A percentile compares a stretch with the other conserved stretches of the same genome.
Conservation (phyloP, 2,888 invertebrate species). For the Nesidiocoris tenuis region DNA sequence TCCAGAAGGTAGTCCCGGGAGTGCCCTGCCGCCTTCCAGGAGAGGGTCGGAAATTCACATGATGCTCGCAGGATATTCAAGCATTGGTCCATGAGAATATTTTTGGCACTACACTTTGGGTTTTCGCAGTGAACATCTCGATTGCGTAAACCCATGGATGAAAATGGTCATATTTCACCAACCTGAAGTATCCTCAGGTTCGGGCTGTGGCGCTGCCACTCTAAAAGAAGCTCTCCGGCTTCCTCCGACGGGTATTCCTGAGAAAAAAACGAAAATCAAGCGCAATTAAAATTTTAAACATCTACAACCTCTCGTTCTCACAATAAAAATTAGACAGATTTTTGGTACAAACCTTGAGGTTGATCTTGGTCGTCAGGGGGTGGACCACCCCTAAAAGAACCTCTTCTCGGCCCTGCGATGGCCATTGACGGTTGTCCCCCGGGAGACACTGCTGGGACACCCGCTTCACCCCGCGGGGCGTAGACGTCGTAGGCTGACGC, state of each 20-base stretch:
- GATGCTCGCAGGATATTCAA: too few relatives aligned
- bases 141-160: too few relatives aligned
- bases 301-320: too few relatives aligned
- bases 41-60: too few relatives aligned
- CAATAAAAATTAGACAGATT: too few relatives aligned
- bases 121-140: too few relatives aligned
- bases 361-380: conserved; percentile 49
- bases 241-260: conserved; percentile 11
- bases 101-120: too few relatives aligned
- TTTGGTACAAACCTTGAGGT: conserved; percentile 13
- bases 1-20: too few relatives aligned
- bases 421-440: conserved; percentile 57
- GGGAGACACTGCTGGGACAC: conserved; percentile 49
- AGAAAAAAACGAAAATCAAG: background rate
- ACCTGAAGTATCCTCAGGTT: conserved; percentile 21
- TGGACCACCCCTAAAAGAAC: conserved; percentile 55
- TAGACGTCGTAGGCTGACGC: conserved; percentile 85
- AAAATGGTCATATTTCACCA: too few relatives aligned
- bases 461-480: conserved; percentile 60
- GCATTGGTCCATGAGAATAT: too few relatives aligned
- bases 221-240: conserved; percentile 19
- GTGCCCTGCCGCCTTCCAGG: too few relatives aligned
- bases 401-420: conserved; percentile 55
- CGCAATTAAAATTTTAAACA: too few relatives aligned
- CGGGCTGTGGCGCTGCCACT: conserved; percentile 3